A percentile compares a stretch with the other conserved stretches of the same genome.
These are phyloP conservation scores for Vannuccia rotundouncinata DNA, from an alignment of 2,888 invertebrate genomes.

Conservation along the genomic window DNA sequence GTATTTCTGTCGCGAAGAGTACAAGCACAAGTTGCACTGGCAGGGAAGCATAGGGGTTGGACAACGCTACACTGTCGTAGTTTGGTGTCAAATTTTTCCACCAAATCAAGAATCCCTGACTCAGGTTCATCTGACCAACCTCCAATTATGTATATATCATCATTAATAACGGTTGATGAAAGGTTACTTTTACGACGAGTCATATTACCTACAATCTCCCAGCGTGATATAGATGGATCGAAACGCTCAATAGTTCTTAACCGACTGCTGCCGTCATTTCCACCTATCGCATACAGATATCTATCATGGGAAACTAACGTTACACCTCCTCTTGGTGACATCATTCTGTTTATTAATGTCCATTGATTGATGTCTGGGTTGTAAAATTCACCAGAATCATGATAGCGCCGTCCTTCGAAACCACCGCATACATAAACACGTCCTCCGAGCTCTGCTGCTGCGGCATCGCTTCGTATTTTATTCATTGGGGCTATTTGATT, in stretches of 20 bases:
- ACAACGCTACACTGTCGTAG: not conserved
- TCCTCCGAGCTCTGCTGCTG: conserved; percentile 50
- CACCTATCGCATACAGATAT: conserved; percentile 62
- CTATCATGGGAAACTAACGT: conserved; percentile 79
- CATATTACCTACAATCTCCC: conserved; percentile 34
- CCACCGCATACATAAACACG: conserved; percentile 56
- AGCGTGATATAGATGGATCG: conserved; percentile 20
- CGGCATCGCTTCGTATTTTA: conserved; percentile 56
- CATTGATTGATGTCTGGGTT: conserved; percentile 52
- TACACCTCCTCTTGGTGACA: conserved; percentile 78
- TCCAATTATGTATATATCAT: conserved; percentile 38
- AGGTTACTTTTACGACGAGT: conserved; percentile 37
- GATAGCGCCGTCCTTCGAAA: conserved; percentile 56
- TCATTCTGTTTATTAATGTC: conserved; percentile 63
- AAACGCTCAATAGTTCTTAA: conserved; percentile 37
- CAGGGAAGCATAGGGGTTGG: conserved; percentile 27
- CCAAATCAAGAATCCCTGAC: conserved; percentile 31
- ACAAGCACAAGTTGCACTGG: conserved; percentile 39
- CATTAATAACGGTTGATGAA: conserved; percentile 31
- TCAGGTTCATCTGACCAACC: conserved; percentile 39
- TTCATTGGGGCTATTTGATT: conserved; percentile 64
- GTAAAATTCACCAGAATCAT: conserved; percentile 53
- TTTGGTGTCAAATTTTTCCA: conserved; percentile 36
- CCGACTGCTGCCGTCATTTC: conserved; percentile 35
- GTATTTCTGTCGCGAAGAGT: conserved; percentile 27